A percentile compares a stretch with the other conserved stretches of the same genome.
Conservation (phyloP, 2,888 invertebrate genomes). For the Apamea anceps region DNA sequence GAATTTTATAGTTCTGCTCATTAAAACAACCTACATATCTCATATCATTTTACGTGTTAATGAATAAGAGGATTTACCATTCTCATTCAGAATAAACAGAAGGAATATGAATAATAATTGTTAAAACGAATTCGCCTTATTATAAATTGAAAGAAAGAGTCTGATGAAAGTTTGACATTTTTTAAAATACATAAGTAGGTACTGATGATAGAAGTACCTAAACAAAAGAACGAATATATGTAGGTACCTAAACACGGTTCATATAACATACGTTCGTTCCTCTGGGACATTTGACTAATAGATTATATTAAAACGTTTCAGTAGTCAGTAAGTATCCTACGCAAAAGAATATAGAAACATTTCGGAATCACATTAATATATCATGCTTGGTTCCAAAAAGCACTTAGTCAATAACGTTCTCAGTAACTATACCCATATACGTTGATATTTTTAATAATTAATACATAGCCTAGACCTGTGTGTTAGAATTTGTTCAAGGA, state of each 20-base stretch:
- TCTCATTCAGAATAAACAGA: neutral
- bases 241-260: neutral
- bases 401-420: neutral
- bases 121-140: neutral
- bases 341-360: neutral
- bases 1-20: neutral
- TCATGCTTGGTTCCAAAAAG: neutral
- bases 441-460: neutral
- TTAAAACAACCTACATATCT: neutral
- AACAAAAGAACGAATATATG: neutral
- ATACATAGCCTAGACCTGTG: neutral
- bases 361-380: neutral
- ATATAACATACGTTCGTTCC: neutral
- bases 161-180: too few species aligned
- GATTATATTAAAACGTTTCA: neutral
- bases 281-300: conserved; percentile 1
- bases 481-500: conserved; percentile 11
- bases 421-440: neutral
- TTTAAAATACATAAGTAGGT: neutral
- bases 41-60: neutral
- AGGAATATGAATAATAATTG: neutral
- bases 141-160: neutral
- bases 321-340: neutral
- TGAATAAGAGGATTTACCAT: neutral
- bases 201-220: neutral